These are phyloP conservation scores for Caenorhabditis becei DNA, from an alignment of 2,888 invertebrate genomes.

Conservation along the genomic window DNA sequence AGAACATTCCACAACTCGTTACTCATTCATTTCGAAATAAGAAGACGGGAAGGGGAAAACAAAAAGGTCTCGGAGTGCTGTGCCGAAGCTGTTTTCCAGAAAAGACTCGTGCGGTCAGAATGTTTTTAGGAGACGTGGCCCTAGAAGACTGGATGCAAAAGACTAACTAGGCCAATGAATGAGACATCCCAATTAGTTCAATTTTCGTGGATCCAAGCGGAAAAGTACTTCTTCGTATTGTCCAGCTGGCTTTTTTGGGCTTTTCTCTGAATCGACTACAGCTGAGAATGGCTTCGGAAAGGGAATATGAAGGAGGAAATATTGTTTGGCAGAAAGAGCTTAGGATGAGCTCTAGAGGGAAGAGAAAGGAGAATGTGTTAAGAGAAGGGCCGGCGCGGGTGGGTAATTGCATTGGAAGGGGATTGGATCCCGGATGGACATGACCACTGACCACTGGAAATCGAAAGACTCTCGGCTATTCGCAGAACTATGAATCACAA, in stretches of 20 bases:
- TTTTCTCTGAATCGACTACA: too few species aligned
- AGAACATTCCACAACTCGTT: too few species aligned
- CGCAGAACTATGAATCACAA: neutral
- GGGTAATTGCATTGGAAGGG: conserved; percentile 39
- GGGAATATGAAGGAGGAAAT: neutral
- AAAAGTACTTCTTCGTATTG: neutral
- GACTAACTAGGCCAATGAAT: conserved; percentile 27
- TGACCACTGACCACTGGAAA: conserved; percentile 43
- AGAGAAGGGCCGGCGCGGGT: conserved; percentile 21
- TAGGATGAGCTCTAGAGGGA: neutral
- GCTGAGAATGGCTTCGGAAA: neutral
- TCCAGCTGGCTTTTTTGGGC: neutral
- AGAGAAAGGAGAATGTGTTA: conserved; percentile 30
- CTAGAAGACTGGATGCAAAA: neutral
- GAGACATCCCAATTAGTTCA: conserved; percentile 27
- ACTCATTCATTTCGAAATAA: too few species aligned
- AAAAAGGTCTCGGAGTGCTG: neutral
- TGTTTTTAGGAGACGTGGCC: neutral
- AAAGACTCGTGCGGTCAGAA: neutral
- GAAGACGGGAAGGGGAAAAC: neutral
- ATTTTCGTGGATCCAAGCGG: conserved; percentile 11
- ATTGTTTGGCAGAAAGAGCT: too few species aligned
- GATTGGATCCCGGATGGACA: conserved; percentile 21
- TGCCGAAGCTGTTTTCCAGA: conserved; percentile 7
- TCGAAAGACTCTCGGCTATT: conserved; percentile 2